Conservation (phyloP, 1,140 invertebrate species). For the Bathynomus jamesi region DNA sequence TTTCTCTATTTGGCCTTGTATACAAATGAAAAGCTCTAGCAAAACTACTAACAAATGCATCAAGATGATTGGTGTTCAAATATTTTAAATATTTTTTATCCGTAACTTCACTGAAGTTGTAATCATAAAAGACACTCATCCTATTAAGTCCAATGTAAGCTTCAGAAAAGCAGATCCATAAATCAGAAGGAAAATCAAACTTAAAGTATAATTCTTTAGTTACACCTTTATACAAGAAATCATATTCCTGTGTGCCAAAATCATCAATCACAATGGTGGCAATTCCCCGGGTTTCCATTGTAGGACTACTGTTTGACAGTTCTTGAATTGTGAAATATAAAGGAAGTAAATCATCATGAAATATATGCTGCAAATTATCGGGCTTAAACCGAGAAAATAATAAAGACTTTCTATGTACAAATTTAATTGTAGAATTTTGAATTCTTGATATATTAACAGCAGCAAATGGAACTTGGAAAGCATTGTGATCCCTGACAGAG, state of each 20-base stretch:
- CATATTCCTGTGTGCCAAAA: not conserved
- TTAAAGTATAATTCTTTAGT: not conserved
- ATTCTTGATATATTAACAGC: not conserved
- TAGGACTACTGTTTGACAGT: not conserved
- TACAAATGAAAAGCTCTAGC: not conserved
- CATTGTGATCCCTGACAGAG: not conserved
- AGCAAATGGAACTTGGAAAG: not conserved
- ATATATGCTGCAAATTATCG: not conserved
- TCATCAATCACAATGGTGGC: not conserved
- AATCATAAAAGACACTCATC: not conserved
- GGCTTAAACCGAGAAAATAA: not conserved
- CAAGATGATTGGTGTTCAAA: not conserved
- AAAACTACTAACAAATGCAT: not conserved
- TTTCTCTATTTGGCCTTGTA: not conserved
- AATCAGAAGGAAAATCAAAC: not conserved
- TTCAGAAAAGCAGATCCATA: not conserved
- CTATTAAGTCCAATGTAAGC: not conserved
- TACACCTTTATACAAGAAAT: not conserved
- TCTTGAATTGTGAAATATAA: not conserved
- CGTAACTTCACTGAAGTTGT: too few relatives aligned
- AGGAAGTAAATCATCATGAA: not conserved
- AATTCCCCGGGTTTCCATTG: too few relatives aligned
- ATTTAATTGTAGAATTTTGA: not conserved
- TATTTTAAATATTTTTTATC: not conserved
- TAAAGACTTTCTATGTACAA: not conserved